phyloP scores from a whole-genome alignment of 37 sponge, comb jelly and placozoan genomes.

The Aphrocallistes beatrix region DNA sequence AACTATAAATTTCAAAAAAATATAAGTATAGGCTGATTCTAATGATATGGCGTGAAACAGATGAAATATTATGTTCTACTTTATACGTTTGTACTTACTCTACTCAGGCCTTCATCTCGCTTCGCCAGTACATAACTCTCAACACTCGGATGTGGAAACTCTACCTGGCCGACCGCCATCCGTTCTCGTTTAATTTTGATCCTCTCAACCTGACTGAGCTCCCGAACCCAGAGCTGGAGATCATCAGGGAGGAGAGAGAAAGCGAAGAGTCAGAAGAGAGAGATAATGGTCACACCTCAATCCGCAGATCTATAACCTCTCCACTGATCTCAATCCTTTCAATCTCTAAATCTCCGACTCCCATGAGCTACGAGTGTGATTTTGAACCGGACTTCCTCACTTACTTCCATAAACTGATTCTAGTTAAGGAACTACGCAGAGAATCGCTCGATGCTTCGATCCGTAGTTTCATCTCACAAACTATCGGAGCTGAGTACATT shows the following conservation, averaged over 20 bases:
- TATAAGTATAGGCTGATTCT: too few relatives aligned
- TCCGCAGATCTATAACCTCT: not conserved
- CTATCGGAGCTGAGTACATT: not conserved
- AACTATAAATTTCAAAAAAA: too few relatives aligned
- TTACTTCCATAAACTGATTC: not conserved
- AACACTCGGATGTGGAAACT: not conserved
- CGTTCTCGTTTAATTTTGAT: not conserved
- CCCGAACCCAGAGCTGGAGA: not conserved
- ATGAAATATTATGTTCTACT: not conserved
- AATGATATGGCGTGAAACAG: too few relatives aligned
- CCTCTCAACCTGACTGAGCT: not conserved
- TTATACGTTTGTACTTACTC: not conserved
- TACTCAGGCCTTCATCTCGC: not conserved
- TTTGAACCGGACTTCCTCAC: not conserved
- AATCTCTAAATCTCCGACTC: not conserved
- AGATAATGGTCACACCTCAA: not conserved
- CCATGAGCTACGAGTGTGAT: not conserved
- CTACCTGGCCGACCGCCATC: not conserved
- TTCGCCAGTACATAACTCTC: conserved; percentile 3
- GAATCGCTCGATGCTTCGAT: not conserved
- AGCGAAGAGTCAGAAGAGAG: not conserved
- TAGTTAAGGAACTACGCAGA: conserved; percentile 7
- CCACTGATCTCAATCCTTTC: too few relatives aligned
- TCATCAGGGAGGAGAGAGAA: conserved; percentile 5
- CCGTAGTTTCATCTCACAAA: not conserved